Conservation (phyloP, 2,888 invertebrate species). For the Beris chalybata region DNA sequence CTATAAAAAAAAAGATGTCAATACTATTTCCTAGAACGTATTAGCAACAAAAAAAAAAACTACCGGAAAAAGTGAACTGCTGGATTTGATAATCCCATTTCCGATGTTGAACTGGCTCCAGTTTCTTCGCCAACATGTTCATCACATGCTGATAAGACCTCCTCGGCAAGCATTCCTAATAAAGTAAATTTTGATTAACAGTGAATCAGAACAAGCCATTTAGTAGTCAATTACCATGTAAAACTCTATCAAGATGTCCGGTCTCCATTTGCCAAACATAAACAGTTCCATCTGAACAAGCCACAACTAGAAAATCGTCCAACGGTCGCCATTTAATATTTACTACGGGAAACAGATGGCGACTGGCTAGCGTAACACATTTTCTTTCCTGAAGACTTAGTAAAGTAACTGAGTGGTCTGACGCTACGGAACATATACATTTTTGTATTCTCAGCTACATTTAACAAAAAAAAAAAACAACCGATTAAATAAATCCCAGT, state of each 20-base stretch:
- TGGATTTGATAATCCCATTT: conserved; percentile 83
- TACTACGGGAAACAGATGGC: conserved; percentile 92
- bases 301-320: conserved; percentile 97
- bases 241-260: conserved; percentile 91
- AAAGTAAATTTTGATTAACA: conserved; percentile 3
- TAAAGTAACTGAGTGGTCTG: conserved; percentile 95
- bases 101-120: conserved; percentile 60
- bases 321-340: conserved; percentile 95
- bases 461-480: conserved; percentile 25
- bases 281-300: conserved; percentile 95
- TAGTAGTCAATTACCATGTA: conserved; percentile 68
- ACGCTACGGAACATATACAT: conserved; percentile 94
- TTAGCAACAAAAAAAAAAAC: neutral
- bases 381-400: conserved; percentile 86
- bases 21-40: conserved; percentile 31
- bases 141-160: conserved; percentile 93
- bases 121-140: conserved; percentile 69
- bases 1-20: conserved; percentile 54
- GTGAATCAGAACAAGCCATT: conserved; percentile 20
- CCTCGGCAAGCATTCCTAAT: conserved; percentile 87
- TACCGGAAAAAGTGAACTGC: conserved; percentile 92
- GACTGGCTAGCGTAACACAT: conserved; percentile 85
- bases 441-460: conserved; percentile 85
- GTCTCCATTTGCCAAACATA: conserved; percentile 99
- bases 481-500: neutral